Percentiles rank a stretch among this genome's conserved stretches.
Conservation (phyloP, 2,113 vertebrate genomes). For the Phaethon lepturus region DNA sequence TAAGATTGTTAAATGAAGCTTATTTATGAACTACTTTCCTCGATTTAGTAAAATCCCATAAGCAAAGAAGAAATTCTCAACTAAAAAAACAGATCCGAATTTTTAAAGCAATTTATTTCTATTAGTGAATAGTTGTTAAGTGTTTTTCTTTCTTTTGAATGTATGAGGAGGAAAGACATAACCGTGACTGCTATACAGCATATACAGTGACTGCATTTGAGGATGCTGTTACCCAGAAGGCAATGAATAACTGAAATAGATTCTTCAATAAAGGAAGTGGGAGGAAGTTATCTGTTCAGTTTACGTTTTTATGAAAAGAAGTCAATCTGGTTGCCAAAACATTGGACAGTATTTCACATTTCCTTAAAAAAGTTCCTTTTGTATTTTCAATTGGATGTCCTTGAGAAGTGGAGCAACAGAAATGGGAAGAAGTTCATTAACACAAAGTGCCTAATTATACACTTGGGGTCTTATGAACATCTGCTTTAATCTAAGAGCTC, state of each 20-base stretch:
- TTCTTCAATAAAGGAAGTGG: conserved; percentile 34
- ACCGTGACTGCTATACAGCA: background rate
- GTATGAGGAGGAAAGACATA: conserved; percentile 11
- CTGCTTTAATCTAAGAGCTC: conserved; percentile 13
- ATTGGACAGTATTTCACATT: background rate
- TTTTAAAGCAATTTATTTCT: background rate
- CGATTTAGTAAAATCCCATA: background rate
- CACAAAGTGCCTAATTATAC: background rate
- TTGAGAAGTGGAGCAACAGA: conserved; percentile 22
- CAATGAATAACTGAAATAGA: conserved; percentile 38
- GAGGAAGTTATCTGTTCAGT: background rate
- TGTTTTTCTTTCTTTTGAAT: background rate
- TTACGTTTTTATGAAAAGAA: background rate
- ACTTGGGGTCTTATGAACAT: conserved; percentile 26
- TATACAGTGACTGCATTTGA: background rate
- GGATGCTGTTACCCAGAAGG: background rate
- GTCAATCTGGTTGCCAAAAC: background rate
- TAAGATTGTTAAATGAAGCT: background rate
- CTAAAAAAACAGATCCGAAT: background rate
- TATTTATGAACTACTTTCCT: background rate
- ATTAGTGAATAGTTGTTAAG: background rate
- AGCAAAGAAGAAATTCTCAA: background rate
- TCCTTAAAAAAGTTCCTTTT: background rate
- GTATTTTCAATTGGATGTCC: background rate
- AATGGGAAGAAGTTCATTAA: conserved; percentile 9